Evolutionary conservation across 2,888 invertebrate genomes (phyloP).

Genomic region (Agonopterix heracliana): DNA sequence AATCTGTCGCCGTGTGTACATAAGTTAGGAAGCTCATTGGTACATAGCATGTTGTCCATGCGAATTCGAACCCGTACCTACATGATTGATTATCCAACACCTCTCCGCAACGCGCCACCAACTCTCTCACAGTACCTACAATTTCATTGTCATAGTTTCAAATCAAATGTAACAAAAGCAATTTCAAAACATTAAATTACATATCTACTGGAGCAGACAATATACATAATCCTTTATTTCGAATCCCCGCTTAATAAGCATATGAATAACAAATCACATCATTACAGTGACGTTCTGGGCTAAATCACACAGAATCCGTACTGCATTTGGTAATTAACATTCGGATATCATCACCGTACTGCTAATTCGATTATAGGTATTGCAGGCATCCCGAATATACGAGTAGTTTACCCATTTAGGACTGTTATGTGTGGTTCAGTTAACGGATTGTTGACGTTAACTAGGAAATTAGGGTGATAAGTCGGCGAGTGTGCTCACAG

Average conservation of each 20-base stretch:
- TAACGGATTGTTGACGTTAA: not conserved
- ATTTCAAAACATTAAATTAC: conserved; percentile 1
- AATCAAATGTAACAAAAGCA: not conserved
- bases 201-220: conserved; percentile 1
- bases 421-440: not conserved
- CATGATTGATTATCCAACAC: too few relatives aligned
- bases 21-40: too few relatives aligned
- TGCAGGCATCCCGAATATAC: not conserved
- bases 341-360: conserved; percentile 22
- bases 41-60: too few relatives aligned
- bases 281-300: conserved; percentile 17
- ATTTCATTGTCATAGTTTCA: not conserved
- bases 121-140: not conserved
- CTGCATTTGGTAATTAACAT: conserved; percentile 35
- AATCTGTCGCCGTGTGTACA: too few relatives aligned
- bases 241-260: conserved; percentile 12
- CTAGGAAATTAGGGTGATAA: not conserved
- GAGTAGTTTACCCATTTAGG: not conserved
- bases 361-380: conserved; percentile 7
- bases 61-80: too few relatives aligned
- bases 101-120: too few relatives aligned
- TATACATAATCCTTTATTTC: conserved; percentile 18
- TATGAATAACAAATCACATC: conserved; percentile 25
- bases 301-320: conserved; percentile 22
- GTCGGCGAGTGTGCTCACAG: too few relatives aligned